Evolutionary conservation across 2,888 invertebrate genomes (phyloP), one percentile per base, ranked within the genome.

Genomic region (Catocala fraxini): DNA sequence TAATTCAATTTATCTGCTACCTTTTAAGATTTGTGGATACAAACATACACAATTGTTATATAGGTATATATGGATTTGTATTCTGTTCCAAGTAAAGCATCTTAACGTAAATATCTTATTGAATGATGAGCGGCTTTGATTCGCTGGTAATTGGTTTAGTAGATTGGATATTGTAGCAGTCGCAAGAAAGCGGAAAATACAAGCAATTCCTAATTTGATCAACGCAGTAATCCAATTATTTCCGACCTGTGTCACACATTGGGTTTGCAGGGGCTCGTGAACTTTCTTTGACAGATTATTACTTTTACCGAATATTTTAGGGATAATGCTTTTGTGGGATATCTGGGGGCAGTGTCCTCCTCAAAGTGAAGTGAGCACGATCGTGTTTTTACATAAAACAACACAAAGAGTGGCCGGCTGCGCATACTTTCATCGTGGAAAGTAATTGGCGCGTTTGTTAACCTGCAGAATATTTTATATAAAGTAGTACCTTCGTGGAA

Each of bases 191-290:
- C 83, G 86, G 86, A 88, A 88, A 88, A 89, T 87, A 87, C 78
- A 81, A 84, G 84, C 85, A 86, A 83, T 88, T 84, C 84, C 84
- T 91, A 90, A 92, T 92, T 90, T 85, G 89, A 91, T 91, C 88
- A 89, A 80, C 76, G 68, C 75, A 80, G 63, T 88, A 89, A 91
- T 90, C 88, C 87, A 89, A 91, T 92, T 86, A 89, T 86, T 82
- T 83, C 78, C 77, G 77, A 82, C 79, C 80, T 72, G 71, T 79
- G 82, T 83, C 81, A 81, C 79, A 75, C 77, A 73, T 77, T 76
- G 73, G 70, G 70, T 69, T 73, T 70, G 70, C 54, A 67, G 60
- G 65, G 70, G 61, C 66, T 63, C 51, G 53, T 42, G 68, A 56
- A 51, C 65, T 75, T 58, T 65, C 46, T 54, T 64, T 64, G 72